Evolutionary conservation across 2,797 vertebrate species (phyloP).

Genomic region (Lithobates pipiens): DNA sequence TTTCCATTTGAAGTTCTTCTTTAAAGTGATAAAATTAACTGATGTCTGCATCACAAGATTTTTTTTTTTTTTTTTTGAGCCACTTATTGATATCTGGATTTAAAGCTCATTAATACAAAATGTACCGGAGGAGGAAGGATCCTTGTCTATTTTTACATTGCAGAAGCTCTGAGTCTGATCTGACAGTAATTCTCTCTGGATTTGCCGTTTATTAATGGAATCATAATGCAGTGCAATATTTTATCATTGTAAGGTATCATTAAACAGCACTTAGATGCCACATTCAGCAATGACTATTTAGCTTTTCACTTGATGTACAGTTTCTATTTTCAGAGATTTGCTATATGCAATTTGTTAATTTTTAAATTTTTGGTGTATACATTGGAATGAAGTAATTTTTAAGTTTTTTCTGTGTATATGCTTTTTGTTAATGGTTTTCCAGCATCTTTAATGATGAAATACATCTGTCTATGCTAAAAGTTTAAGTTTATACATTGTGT

Average conservation of each 20-base stretch:
- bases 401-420: too few species aligned
- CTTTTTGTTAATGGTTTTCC: too few species aligned
- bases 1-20: neutral
- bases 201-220: constrained; percentile 21
- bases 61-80: neutral
- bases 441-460: too few species aligned
- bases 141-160: constrained; percentile 10
- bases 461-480: too few species aligned
- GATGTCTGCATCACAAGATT: neutral
- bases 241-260: constrained; percentile 14
- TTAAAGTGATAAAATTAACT: neutral
- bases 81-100: neutral
- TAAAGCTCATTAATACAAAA: neutral
- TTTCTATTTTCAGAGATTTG: neutral
- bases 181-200: constrained; percentile 19
- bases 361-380: too few species aligned
- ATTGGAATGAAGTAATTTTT: too few species aligned
- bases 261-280: constrained; percentile 10
- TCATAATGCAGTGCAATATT: constrained; percentile 2
- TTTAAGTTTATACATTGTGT: too few species aligned
- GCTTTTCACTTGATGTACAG: neutral
- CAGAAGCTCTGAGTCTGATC: neutral
- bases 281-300: neutral
- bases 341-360: too few species aligned
- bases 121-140: constrained; percentile 11